Base-by-base conservation (phyloP, 2,888 invertebrate genomes). In the Eupithecia subumbrata region DNA sequence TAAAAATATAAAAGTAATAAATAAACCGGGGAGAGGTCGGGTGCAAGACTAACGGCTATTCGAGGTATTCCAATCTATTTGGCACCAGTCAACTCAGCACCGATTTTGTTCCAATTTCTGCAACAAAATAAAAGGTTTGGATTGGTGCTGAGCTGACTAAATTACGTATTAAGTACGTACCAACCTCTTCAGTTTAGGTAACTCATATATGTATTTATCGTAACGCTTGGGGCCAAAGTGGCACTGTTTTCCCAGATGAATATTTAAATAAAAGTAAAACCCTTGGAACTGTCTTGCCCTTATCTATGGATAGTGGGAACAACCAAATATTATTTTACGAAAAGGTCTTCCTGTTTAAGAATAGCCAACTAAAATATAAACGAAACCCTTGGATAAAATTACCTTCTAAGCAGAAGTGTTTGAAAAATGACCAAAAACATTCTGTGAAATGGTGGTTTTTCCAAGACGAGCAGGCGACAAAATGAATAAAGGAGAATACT, bases 401-500 rank as follows among this genome's bases (percentile, higher is more conserved):
- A 68, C 68, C 43, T n/a, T 45, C 43, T 25, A 43, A 68, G 68
- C 22, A 25, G 45, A 68, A 69, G 22, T 60, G 34, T 72, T 72
- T 72, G 40, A 72, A 74, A 76, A 70, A 74, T 45, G 34, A 63
- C 43, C 69, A 34, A 56, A 70, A 45, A 71, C 69, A 78, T 74
- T 75, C 73, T 68, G 66, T 60, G 73, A 73, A 76, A 56, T 72
- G 72, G 43, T 45, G 72, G 74, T 78, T 80, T 81, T 79, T 79
- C 34, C 66, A 72, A 77, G 73, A 74, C 60, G 77, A 78, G 85
- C 84, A 87, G 85, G 82, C 83, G 86, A 86, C 87, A 87, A 90
- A 92, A 91, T 88, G 88, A 91, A 92, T 88, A 89, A 89, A 87
- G 84, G 81, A 82, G 84, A 86, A 85, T 85, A 88, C 87, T 90